A percentile compares a stretch with the other conserved stretches of the same genome.
These are phyloP conservation scores for Aleiodes testaceus DNA, from an alignment of 2,888 invertebrate genomes.

Conservation along the genomic window DNA sequence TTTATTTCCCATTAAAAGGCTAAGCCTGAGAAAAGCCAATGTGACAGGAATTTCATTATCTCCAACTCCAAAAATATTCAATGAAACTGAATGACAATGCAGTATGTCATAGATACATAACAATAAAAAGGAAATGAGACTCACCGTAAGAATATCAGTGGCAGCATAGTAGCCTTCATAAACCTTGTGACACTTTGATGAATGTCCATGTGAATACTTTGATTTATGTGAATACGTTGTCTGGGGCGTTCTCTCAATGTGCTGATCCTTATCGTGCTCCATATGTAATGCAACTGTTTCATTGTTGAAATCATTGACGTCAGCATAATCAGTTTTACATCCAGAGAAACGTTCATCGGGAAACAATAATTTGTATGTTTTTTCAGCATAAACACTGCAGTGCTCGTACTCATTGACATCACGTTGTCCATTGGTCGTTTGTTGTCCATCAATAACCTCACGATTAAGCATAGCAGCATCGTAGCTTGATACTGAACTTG, in stretches of 20 bases:
- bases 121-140: conserved; percentile 42
- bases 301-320: conserved; percentile 35
- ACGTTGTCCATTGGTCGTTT: conserved; percentile 73
- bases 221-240: conserved; percentile 41
- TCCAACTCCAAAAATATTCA: too few relatives aligned
- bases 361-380: conserved; percentile 63
- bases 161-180: conserved; percentile 84
- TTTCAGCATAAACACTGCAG: conserved; percentile 63
- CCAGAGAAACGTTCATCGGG: conserved; percentile 59
- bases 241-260: conserved; percentile 30
- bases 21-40: too few relatives aligned
- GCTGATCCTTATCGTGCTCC: conserved; percentile 39
- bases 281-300: conserved; percentile 46
- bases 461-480: conserved; percentile 68
- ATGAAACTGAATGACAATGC: too few relatives aligned
- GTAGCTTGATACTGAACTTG: conserved; percentile 44
- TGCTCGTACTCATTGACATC: conserved; percentile 72
- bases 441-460: conserved; percentile 70
- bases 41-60: too few relatives aligned
- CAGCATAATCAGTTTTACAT: conserved; percentile 41
- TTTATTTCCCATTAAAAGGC: too few relatives aligned
- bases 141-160: conserved; percentile 84
- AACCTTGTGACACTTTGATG: conserved; percentile 55
- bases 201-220: conserved; percentile 36
- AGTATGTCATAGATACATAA: not conserved